phyloP scores from a whole-genome alignment of 64 coral and sea anemone species.

The Stichodactyla mertensii region DNA sequence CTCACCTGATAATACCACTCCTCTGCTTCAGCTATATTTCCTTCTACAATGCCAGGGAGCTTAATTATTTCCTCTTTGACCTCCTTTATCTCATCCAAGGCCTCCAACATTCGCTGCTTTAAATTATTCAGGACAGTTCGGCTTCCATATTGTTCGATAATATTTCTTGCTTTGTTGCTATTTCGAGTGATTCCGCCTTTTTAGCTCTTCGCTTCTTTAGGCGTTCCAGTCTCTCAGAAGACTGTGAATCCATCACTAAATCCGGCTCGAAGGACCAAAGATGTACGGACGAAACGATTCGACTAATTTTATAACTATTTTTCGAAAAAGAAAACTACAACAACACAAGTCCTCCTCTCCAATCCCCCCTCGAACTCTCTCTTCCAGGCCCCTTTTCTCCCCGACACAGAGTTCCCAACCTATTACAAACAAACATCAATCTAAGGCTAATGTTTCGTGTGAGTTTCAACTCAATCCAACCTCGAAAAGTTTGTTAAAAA shows the following conservation, averaged over 20 bases:
- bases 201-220: background rate
- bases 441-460: no score
- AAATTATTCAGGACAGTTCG: constrained; percentile 19
- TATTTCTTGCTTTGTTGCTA: background rate
- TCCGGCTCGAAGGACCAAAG: constrained; percentile 22
- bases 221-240: background rate
- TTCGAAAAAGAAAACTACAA: no score
- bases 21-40: background rate
- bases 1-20: constrained; percentile 10
- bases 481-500: no score
- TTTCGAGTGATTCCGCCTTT: constrained; percentile 15
- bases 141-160: background rate
- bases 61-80: background rate
- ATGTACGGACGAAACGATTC: background rate
- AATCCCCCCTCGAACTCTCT: no score
- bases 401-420: no score
- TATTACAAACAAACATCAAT: no score
- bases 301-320: no score
- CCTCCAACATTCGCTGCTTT: background rate
- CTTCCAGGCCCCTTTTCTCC: no score
- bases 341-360: no score
- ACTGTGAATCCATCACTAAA: background rate
- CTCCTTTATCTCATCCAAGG: background rate
- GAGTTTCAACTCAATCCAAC: no score
- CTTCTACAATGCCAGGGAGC: background rate